These are phyloP conservation scores for Phataginus tricuspis DNA, from an alignment of 2,797 vertebrate genomes.

Conservation along the genomic window DNA sequence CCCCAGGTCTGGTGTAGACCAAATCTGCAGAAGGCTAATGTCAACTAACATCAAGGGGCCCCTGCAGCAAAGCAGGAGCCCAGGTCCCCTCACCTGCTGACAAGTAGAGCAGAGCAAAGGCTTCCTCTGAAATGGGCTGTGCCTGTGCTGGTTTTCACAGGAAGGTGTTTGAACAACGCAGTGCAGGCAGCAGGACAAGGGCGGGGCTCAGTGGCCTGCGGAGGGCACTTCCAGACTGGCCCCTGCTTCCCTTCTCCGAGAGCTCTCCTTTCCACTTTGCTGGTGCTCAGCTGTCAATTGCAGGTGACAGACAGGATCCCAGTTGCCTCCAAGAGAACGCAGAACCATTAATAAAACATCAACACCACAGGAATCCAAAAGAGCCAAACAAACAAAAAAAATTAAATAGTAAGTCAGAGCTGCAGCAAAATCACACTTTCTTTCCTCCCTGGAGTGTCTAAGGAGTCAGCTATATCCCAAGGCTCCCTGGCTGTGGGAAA, in stretches of 20 bases:
- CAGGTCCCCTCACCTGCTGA: background rate
- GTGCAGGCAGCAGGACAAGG: background rate
- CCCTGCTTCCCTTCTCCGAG: rapidly evolving
- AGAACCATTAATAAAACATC: conserved; percentile 75
- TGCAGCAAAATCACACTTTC: conserved; percentile 12
- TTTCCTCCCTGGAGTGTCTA: background rate
- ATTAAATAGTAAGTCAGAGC: conserved; percentile 55
- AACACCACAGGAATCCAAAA: conserved; percentile 50
- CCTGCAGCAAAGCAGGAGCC: background rate
- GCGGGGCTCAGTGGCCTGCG: background rate
- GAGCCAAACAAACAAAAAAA: conserved; percentile 60
- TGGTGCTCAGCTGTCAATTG: conserved; percentile 12
- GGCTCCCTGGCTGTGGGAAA: background rate
- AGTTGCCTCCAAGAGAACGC: background rate
- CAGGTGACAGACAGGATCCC: conserved; percentile 64
- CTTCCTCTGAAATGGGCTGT: background rate
- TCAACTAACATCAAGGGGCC: background rate
- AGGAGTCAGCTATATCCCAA: background rate
- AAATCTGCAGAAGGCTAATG: background rate
- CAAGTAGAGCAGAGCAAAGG: background rate
- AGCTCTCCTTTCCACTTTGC: background rate
- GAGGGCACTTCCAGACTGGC: background rate
- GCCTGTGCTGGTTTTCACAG: background rate
- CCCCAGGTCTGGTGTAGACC: background rate
- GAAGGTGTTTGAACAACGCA: too few species aligned